Evolutionary conservation across 53 echinoderm and acorn worm species (phyloP).

Genomic region (Echinarachnius parma): DNA sequence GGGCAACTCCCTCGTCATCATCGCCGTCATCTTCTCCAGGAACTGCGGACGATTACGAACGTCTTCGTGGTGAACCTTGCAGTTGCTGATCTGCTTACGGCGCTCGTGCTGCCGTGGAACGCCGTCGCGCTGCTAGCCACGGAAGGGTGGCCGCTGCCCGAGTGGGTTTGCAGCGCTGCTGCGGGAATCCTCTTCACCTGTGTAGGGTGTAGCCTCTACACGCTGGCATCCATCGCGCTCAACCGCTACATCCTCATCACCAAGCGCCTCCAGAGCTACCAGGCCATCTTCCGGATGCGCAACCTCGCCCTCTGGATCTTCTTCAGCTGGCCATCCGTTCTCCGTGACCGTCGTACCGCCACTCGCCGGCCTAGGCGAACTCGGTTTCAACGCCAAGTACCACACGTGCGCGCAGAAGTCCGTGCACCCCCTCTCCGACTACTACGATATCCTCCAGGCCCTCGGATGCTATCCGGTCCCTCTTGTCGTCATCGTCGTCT

Average conservation of each 20-base stretch:
- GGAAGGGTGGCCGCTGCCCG: constrained; percentile 56
- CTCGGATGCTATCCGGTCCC: constrained; percentile 56
- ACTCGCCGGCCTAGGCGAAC: constrained; percentile 46
- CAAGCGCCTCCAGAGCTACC: constrained; percentile 49
- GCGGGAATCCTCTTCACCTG: constrained; percentile 64
- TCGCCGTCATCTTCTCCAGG: constrained; percentile 74
- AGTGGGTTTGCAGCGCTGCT: constrained; percentile 58
- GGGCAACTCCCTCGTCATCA: constrained; percentile 78
- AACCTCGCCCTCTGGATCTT: constrained; percentile 48
- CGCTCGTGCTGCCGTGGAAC: constrained; percentile 64
- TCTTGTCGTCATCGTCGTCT: constrained; percentile 53
- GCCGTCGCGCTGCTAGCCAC: constrained; percentile 56
- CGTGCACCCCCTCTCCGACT: constrained; percentile 25
- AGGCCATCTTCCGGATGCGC: constrained; percentile 44
- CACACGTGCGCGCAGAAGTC: constrained; percentile 60
- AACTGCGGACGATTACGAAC: constrained; percentile 82
- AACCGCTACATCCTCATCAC: constrained; percentile 82
- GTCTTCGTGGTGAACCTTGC: constrained; percentile 92
- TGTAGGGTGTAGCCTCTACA: constrained; percentile 72
- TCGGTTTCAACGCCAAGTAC: constrained; percentile 65
- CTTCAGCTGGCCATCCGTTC: constrained; percentile 67
- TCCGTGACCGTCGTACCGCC: constrained; percentile 52
- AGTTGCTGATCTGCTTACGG: constrained; percentile 64
- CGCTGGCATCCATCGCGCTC: constrained; percentile 75
- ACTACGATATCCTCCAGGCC: constrained; percentile 49